Conservation (phyloP, 2,113 vertebrate genomes). For the Barbus barbus region DNA sequence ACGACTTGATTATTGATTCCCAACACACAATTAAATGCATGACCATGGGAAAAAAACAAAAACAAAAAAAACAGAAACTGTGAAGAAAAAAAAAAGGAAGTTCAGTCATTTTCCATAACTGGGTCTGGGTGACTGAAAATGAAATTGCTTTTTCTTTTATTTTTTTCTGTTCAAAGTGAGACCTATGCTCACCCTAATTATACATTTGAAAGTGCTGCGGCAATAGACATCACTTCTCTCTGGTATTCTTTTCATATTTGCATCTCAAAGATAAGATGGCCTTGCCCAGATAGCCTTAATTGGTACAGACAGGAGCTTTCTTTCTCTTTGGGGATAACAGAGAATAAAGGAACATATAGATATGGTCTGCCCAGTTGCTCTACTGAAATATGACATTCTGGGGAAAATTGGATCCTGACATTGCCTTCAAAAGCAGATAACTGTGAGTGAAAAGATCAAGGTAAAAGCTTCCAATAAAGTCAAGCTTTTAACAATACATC, state of each 20-base stretch:
- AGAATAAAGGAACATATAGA: slow-evolving; percentile 37
- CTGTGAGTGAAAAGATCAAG: slow-evolving; percentile 51
- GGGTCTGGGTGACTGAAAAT: slow-evolving; percentile 6
- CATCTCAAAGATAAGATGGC: slow-evolving; percentile 47
- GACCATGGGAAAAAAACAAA: background rate
- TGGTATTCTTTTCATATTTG: slow-evolving; percentile 30
- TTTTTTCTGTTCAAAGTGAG: background rate
- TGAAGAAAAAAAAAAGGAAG: background rate
- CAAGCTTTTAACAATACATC: slow-evolving; percentile 35
- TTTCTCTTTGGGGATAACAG: slow-evolving; percentile 35
- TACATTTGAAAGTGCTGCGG: slow-evolving; percentile 11
- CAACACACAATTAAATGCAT: slow-evolving; percentile 4
- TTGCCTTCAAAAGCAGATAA: slow-evolving; percentile 42
- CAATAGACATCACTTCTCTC: slow-evolving; percentile 13
- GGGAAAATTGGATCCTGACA: slow-evolving; percentile 46
- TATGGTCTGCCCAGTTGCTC: slow-evolving; percentile 23
- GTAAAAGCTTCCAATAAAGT: slow-evolving; percentile 37
- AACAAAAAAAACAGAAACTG: no score
- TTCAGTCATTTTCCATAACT: background rate
- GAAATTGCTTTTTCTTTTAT: background rate
- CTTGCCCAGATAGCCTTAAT: slow-evolving; percentile 47
- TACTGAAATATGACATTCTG: slow-evolving; percentile 54
- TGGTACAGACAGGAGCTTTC: slow-evolving; percentile 39
- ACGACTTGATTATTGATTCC: slow-evolving; percentile 1
- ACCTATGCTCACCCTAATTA: slow-evolving; percentile 37